Evolutionary conservation across 2,797 vertebrate genomes (phyloP).

Genomic region (Gouania willdenowi): DNA sequence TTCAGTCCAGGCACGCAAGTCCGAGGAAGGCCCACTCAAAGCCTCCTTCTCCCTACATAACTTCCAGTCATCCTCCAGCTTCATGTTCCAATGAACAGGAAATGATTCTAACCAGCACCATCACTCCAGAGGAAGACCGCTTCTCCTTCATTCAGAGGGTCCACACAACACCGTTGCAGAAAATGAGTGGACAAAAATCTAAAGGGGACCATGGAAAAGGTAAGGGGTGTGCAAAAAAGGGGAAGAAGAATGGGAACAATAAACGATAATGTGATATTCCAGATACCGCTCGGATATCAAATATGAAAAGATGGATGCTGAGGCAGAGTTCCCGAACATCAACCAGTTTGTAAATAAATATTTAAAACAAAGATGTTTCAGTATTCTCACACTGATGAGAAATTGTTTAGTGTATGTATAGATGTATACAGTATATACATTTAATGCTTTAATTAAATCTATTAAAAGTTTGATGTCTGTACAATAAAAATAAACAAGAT

Average conservation of each 20-base stretch:
- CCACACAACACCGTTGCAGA: constrained; percentile 55
- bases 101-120: constrained; percentile 1
- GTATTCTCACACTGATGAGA: too few relatives aligned
- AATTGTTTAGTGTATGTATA: too few relatives aligned
- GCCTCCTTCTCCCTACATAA: constrained; percentile 37
- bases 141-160: constrained; percentile 69
- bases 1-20: constrained; percentile 21
- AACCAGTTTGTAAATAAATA: too few relatives aligned
- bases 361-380: too few relatives aligned
- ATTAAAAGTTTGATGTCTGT: too few relatives aligned
- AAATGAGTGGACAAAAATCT: constrained; percentile 29
- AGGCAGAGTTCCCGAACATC: too few relatives aligned
- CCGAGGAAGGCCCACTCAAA: constrained; percentile 39
- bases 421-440: too few relatives aligned
- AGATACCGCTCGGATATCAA: too few relatives aligned
- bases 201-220: constrained; percentile 35
- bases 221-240: constrained; percentile 48
- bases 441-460: too few relatives aligned
- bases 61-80: background rate
- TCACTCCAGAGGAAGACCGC: constrained; percentile 57
- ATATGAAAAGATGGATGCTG: too few relatives aligned
- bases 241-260: constrained; percentile 40
- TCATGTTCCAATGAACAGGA: constrained; percentile 7
- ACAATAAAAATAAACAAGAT: too few relatives aligned
- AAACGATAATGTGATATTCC: constrained; percentile 26